Percentiles rank a stretch among this genome's conserved stretches.
phyloP scores from a whole-genome alignment of 2,113 vertebrate species.

The Columba janthina region DNA sequence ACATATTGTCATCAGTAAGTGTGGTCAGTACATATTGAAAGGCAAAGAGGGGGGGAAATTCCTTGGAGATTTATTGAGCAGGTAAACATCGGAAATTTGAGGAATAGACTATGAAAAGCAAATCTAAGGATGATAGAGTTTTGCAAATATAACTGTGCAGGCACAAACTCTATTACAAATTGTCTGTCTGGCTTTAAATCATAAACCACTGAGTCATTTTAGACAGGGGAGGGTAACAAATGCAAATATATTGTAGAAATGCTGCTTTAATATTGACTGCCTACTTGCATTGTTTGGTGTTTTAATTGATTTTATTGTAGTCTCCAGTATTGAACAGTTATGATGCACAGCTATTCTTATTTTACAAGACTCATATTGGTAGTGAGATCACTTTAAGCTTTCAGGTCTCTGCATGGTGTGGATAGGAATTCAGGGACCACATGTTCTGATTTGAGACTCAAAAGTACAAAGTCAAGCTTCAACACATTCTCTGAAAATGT shows the following conservation, averaged over 20 bases:
- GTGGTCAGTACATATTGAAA: neutral
- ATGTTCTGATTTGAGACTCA: neutral
- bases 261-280: neutral
- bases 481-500: neutral
- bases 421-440: neutral
- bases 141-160: neutral
- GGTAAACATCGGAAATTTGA: neutral
- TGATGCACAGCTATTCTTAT: neutral
- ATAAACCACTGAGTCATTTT: neutral
- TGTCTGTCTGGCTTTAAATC: neutral
- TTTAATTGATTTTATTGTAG: slow-evolving; percentile 18
- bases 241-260: neutral
- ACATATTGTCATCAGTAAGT: neutral
- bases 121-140: neutral
- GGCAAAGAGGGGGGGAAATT: neutral
- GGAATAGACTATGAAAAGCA: neutral
- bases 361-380: neutral
- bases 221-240: neutral
- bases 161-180: neutral
- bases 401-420: fast-evolving
- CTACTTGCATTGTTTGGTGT: neutral
- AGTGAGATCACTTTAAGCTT: neutral
- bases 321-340: neutral
- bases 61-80: neutral
- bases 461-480: neutral